These are phyloP conservation scores for Bemisia tabaci DNA, from an alignment of 1,140 invertebrate genomes.

Conservation along the genomic window DNA sequence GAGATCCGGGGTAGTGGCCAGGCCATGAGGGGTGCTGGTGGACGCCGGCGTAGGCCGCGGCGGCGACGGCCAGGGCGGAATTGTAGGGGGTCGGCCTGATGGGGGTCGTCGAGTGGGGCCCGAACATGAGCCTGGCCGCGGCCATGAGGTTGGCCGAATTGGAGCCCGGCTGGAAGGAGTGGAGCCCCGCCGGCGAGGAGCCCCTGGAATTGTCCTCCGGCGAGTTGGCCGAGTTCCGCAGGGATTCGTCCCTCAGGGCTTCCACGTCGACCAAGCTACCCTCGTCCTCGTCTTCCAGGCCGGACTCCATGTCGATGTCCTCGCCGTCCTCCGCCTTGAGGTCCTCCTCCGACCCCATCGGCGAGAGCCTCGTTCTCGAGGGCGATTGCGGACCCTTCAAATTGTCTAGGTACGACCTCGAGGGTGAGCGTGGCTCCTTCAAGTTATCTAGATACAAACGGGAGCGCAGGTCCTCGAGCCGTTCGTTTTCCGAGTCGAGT, in stretches of 20 bases:
- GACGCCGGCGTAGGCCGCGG: neutral
- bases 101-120: neutral
- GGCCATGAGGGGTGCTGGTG: neutral
- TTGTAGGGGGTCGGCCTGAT: neutral
- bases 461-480: neutral
- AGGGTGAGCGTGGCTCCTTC: too few relatives aligned
- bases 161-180: neutral
- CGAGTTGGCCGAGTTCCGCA: neutral
- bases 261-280: neutral
- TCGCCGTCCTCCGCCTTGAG: neutral
- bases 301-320: neutral
- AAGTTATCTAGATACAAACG: neutral
- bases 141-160: neutral
- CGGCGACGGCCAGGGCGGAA: neutral
- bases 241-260: neutral
- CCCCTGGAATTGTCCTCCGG: neutral
- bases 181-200: neutral
- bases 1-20: neutral
- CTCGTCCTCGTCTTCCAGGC: neutral
- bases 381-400: neutral
- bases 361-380: neutral
- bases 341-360: neutral
- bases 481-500: neutral
- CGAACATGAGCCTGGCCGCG: neutral
- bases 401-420: neutral